Conservation (phyloP, 92 coral and sea anemone species). For the Phymanthus crucifer region DNA sequence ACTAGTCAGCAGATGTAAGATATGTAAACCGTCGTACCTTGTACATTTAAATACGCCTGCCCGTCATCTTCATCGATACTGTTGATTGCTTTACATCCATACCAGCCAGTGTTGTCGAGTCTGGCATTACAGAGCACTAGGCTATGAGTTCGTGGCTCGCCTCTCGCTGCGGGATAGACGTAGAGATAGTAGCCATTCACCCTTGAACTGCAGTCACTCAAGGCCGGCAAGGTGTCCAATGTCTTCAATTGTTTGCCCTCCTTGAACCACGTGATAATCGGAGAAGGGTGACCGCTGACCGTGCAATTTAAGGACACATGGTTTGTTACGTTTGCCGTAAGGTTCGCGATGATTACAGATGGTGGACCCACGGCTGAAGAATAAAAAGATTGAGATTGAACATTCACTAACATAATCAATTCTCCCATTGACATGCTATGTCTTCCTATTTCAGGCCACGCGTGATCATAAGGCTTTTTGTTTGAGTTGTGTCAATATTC, state of each 20-base stretch:
- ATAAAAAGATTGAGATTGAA: neutral
- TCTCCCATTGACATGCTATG: no score
- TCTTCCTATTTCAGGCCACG: no score
- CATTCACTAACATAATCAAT: neutral
- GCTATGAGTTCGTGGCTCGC: neutral
- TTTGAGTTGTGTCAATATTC: no score
- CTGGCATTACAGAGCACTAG: slow-evolving; percentile 46
- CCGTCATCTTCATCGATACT: slow-evolving; percentile 24
- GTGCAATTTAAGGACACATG: slow-evolving; percentile 38
- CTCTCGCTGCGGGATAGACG: neutral
- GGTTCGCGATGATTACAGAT: slow-evolving; percentile 19
- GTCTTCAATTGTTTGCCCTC: slow-evolving; percentile 12
- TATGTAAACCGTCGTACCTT: slow-evolving; percentile 29
- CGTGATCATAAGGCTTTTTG: no score
- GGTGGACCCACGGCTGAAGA: slow-evolving; percentile 14
- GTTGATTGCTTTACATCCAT: slow-evolving; percentile 42
- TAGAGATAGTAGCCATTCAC: slow-evolving; percentile 13
- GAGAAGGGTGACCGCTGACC: slow-evolving; percentile 59
- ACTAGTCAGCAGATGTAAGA: neutral
- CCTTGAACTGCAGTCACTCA: slow-evolving; percentile 12
- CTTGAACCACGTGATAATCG: slow-evolving; percentile 47
- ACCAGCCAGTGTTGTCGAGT: slow-evolving; percentile 29
- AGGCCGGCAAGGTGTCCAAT: neutral
- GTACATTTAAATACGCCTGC: slow-evolving; percentile 33
- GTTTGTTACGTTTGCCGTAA: slow-evolving; percentile 20